Evolutionary conservation across 1,140 invertebrate genomes (phyloP).

Genomic region (Drosophila erecta): DNA sequence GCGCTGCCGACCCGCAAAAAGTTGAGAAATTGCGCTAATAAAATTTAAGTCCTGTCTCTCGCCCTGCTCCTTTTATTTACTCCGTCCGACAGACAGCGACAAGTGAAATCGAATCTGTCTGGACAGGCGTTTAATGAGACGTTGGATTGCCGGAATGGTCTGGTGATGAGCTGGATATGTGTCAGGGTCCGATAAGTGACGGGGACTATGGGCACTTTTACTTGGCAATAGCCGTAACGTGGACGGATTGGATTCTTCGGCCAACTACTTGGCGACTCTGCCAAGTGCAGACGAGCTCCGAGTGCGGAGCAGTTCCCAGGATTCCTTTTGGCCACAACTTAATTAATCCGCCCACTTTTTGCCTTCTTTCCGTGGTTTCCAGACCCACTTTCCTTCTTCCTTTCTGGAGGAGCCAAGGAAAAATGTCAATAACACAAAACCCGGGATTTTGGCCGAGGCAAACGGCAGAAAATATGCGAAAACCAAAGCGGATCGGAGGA

Average conservation of each 20-base stretch:
- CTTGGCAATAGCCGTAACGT: background rate
- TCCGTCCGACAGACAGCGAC: slow-evolving; percentile 16
- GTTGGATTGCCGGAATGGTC: slow-evolving; percentile 21
- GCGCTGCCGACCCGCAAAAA: slow-evolving; percentile 34
- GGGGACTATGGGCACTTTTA: background rate
- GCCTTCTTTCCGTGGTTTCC: slow-evolving; percentile 12
- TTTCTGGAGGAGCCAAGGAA: slow-evolving; percentile 20
- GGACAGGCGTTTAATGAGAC: slow-evolving; percentile 57
- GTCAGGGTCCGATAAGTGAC: slow-evolving; percentile 1
- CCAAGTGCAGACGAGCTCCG: slow-evolving; percentile 15
- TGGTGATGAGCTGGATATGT: slow-evolving; percentile 11
- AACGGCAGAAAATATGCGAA: slow-evolving; percentile 43
- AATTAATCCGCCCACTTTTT: slow-evolving; percentile 59
- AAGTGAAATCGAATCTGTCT: slow-evolving; percentile 34
- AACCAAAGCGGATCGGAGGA: slow-evolving; percentile 42
- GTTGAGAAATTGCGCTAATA: slow-evolving; percentile 60
- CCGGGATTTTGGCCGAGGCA: slow-evolving; percentile 18
- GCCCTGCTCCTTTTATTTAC: slow-evolving; percentile 24
- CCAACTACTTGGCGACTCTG: slow-evolving; percentile 29
- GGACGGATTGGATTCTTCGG: no score
- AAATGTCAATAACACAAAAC: slow-evolving; percentile 52
- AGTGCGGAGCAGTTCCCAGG: slow-evolving; percentile 41
- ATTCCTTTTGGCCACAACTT: slow-evolving; percentile 25
- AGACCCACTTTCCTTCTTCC: background rate
- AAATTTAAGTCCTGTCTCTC: slow-evolving; percentile 50